Evolutionary conservation across 2,888 invertebrate genomes (phyloP).

Genomic region (Nephrotoma appendiculata): DNA sequence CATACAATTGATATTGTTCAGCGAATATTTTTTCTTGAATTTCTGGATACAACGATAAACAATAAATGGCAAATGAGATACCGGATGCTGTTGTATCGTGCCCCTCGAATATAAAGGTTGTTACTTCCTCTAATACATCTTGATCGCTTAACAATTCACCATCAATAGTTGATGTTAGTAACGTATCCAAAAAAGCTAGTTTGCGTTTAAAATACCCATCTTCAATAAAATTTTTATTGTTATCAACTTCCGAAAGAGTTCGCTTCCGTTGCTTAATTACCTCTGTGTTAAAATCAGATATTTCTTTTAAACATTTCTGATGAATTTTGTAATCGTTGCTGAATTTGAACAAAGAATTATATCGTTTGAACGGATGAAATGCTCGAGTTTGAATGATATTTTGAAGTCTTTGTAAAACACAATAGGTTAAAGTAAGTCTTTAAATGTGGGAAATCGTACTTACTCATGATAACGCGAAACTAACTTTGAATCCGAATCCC

Average conservation of each 20-base stretch:
- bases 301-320: slow-evolving; percentile 24
- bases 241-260: neutral
- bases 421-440: neutral
- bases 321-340: slow-evolving; percentile 21
- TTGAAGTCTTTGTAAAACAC: slow-evolving; percentile 16
- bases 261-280: neutral
- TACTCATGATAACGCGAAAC: neutral
- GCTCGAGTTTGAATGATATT: slow-evolving; percentile 21
- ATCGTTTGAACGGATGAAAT: slow-evolving; percentile 22
- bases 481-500: neutral
- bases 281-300: neutral
- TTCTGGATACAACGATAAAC: slow-evolving; percentile 36
- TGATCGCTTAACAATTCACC: slow-evolving; percentile 18
- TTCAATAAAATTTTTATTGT: neutral
- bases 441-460: neutral
- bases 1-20: slow-evolving; percentile 35
- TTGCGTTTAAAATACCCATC: slow-evolving; percentile 15
- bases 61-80: slow-evolving; percentile 35
- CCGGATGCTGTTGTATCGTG: slow-evolving; percentile 46
- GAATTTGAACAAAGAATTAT: slow-evolving; percentile 21
- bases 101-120: slow-evolving; percentile 34
- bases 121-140: slow-evolving; percentile 28
- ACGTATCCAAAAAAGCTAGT: slow-evolving; percentile 25
- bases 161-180: slow-evolving; percentile 23
- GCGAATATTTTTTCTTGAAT: slow-evolving; percentile 37